phyloP scores from a whole-genome alignment of 2,888 invertebrate species.

The Ophion slaviceki region DNA sequence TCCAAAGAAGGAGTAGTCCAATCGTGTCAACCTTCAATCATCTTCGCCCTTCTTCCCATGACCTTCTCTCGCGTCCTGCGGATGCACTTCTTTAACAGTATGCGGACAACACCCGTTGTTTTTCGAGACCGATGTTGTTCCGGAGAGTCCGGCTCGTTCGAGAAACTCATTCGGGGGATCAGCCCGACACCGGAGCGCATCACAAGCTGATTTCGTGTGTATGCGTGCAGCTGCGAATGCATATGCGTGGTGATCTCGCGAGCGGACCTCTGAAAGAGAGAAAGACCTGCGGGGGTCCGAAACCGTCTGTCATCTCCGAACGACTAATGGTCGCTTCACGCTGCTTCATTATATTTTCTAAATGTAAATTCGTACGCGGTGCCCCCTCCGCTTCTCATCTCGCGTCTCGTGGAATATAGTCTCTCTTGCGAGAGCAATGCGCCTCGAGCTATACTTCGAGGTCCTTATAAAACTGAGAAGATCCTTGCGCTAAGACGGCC shows the following conservation, averaged over 20 bases:
- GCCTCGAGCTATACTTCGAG: conserved; percentile 72
- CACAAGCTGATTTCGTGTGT: conserved; percentile 57
- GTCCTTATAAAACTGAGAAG: conserved; percentile 79
- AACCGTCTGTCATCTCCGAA: conserved; percentile 83
- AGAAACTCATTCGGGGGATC: conserved; percentile 52
- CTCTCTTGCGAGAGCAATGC: conserved; percentile 40
- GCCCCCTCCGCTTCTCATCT: conserved; percentile 66
- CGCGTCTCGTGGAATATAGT: conserved; percentile 54
- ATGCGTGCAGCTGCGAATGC: conserved; percentile 59
- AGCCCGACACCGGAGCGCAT: conserved; percentile 72
- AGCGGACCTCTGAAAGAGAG: conserved; percentile 70
- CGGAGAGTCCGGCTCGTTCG: conserved; percentile 51
- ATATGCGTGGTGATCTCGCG: conserved; percentile 43
- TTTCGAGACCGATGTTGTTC: conserved; percentile 58
- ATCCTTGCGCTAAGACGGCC: conserved; percentile 52
- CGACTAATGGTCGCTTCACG: conserved; percentile 83
- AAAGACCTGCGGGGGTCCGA: conserved; percentile 82
- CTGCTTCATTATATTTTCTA: conserved; percentile 84
- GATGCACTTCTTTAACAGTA: neutral
- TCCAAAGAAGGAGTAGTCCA: no score
- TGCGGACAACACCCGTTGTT: conserved; percentile 30
- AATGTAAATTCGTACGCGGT: conserved; percentile 83
- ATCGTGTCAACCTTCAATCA: neutral
- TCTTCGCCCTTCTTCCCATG: neutral
- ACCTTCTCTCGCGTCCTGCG: neutral